Conservation (phyloP, 2,888 invertebrate genomes). For the Parnassius mnemosyne region DNA sequence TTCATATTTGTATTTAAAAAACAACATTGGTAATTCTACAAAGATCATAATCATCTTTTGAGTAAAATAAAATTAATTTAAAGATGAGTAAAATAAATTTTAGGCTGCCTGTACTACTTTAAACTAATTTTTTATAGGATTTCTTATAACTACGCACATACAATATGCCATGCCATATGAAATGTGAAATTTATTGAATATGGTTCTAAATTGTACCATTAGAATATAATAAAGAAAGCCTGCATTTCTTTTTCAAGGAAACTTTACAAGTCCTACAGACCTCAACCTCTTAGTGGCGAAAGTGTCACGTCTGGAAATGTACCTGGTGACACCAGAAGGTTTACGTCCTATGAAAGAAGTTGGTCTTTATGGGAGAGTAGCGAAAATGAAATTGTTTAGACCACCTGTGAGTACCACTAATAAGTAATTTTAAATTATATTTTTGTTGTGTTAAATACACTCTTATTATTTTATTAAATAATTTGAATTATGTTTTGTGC, state of each 20-base stretch:
- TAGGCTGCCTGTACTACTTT: too few relatives aligned
- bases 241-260: slow-evolving; percentile 82
- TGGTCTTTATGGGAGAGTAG: slow-evolving; percentile 95
- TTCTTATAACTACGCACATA: too few relatives aligned
- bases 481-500: too few relatives aligned
- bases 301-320: slow-evolving; percentile 96
- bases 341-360: slow-evolving; percentile 96
- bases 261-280: slow-evolving; percentile 96
- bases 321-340: slow-evolving; percentile 97
- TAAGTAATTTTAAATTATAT: not conserved
- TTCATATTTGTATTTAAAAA: too few relatives aligned
- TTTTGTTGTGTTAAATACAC: not conserved
- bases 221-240: not conserved
- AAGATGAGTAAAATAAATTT: too few relatives aligned
- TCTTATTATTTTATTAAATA: not conserved
- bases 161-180: too few relatives aligned
- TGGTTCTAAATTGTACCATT: not conserved
- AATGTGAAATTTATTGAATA: too few relatives aligned
- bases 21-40: too few relatives aligned
- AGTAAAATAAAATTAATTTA: too few relatives aligned
- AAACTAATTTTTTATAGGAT: too few relatives aligned
- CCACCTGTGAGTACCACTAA: slow-evolving; percentile 84
- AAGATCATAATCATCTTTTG: too few relatives aligned
- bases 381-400: slow-evolving; percentile 96
- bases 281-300: slow-evolving; percentile 97